Evolutionary conservation across 2,888 invertebrate genomes (phyloP), one percentile per base, ranked within the genome.

Genomic region (Epirrhoe tristata): DNA sequence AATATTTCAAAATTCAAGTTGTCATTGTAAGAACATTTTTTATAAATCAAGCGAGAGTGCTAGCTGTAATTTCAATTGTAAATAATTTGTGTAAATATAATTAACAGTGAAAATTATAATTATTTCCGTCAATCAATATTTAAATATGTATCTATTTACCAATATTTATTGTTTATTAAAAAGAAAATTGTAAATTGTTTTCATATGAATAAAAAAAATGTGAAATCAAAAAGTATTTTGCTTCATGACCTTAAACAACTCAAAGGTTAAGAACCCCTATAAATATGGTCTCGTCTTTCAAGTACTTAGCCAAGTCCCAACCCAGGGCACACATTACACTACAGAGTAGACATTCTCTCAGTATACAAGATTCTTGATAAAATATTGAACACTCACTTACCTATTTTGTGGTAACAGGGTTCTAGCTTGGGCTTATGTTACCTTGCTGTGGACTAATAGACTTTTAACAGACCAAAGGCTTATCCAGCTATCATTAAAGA

Each of bases 171-270:
- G 87, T 90, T 92, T 90, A 82, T 16, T 54, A 89, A 89, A 86
- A 77, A 78, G 78, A 85, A 87, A 78, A 89, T 87, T 91, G 88
- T 91, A 89, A 90, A 87, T 87, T 89, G 89, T 93, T 92, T 93
- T 93, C 89, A 89, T 90, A 90, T 90, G 81, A 90, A 85, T 87
- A 86, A 90, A 91, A n/a, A 77, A 87, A 85, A 82, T 78, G 76
- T 84, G 80, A 55, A 66, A 63, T 51, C 57, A 58, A 34, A 7
- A 24, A 24, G 14, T 43, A 36, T 48, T 36, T 10, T 10, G 6
- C 5, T 36, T n/a, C n/a, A n/a, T n/a, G n/a, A n/a, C n/a, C n/a
- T n/a, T n/a, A n/a, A n/a, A n/a, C n/a, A n/a, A n/a, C n/a, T n/a
- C n/a, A n/a, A n/a, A n/a, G n/a, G n/a, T n/a, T n/a, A n/a, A n/a